phyloP scores from a whole-genome alignment of 2,888 invertebrate genomes.

The Acronicta leporina region DNA sequence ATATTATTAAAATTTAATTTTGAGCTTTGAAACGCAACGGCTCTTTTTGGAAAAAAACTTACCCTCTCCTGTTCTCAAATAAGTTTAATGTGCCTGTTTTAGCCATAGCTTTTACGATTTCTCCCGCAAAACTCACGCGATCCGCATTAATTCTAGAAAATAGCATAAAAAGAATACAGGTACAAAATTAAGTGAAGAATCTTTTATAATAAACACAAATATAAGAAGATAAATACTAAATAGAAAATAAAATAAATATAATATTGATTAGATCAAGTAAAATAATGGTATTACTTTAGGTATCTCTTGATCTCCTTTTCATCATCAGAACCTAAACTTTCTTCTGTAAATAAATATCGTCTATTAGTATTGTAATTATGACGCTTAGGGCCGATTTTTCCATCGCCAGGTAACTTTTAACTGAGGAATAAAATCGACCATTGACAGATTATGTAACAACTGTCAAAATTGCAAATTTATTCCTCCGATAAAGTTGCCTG shows the following conservation, averaged over 20 bases:
- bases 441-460: no score
- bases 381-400: no score
- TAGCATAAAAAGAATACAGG: background rate
- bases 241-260: no score
- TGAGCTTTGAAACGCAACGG: background rate
- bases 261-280: background rate
- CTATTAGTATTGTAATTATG: no score
- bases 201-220: background rate
- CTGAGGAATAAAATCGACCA: no score
- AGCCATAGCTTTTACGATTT: constrained; percentile 68
- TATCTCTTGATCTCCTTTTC: constrained; percentile 72
- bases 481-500: no score
- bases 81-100: constrained; percentile 57
- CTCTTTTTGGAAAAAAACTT: constrained; percentile 29
- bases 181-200: no score
- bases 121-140: constrained; percentile 77
- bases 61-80: constrained; percentile 64
- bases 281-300: constrained; percentile 63
- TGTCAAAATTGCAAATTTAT: no score
- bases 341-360: constrained; percentile 62
- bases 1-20: constrained; percentile 1
- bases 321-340: constrained; percentile 70
- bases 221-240: background rate
- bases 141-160: constrained; percentile 69
- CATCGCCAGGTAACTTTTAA: no score